Conservation (phyloP, 1,140 invertebrate genomes). For the Homalodisca vitripennis region DNA sequence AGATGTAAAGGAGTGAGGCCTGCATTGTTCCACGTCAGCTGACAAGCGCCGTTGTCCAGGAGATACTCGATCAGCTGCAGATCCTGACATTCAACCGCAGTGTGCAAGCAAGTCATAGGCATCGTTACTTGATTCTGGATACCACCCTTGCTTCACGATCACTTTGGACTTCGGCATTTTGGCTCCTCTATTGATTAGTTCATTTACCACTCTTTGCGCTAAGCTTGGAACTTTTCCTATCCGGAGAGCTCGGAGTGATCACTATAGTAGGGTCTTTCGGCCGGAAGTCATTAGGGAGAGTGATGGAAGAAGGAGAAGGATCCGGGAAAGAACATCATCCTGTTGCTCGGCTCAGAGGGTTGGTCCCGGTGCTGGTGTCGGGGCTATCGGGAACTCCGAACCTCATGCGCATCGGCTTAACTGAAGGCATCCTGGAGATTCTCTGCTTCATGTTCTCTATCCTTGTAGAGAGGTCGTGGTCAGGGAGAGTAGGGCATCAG, state of each 20-base stretch:
- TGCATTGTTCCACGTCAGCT: conserved; percentile 52
- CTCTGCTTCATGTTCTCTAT: neutral
- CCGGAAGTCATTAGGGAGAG: no score
- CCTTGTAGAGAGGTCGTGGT: neutral
- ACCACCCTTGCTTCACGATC: conserved; percentile 26
- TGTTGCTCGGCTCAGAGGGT: no score
- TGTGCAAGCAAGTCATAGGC: conserved; percentile 33
- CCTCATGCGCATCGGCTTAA: neutral
- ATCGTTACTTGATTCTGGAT: conserved; percentile 27
- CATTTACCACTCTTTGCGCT: conserved; percentile 10
- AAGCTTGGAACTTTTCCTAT: neutral
- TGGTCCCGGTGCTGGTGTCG: neutral
- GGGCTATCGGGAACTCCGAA: neutral
- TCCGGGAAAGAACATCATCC: neutral
- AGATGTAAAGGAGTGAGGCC: conserved; percentile 61
- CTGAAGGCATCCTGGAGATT: neutral
- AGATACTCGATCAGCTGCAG: conserved; percentile 48
- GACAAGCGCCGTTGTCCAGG: conserved; percentile 45
- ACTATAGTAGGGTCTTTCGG: neutral
- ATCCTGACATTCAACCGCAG: conserved; percentile 32
- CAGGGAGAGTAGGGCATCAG: neutral
- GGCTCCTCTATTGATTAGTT: conserved; percentile 29
- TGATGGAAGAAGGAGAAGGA: no score
- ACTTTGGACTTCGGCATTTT: conserved; percentile 33
- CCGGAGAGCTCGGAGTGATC: neutral